Conservation (phyloP, 2,888 invertebrate species). For the Cheilosia grossa region DNA sequence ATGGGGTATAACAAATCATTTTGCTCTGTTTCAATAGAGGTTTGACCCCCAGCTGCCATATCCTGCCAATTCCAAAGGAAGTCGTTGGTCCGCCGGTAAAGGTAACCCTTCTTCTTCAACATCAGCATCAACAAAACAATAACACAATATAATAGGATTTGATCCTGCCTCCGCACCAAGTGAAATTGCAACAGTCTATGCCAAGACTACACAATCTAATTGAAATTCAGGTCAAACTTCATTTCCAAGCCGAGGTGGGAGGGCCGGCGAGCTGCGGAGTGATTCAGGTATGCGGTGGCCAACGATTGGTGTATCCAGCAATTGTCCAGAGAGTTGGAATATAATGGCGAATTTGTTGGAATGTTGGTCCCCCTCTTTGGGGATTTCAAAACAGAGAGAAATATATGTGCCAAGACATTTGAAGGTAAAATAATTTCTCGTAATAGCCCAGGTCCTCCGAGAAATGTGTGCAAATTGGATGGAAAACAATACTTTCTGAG, state of each 20-base stretch:
- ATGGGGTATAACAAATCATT: conserved; percentile 21
- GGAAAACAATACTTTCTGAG: not conserved
- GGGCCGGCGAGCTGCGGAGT: too few relatives aligned
- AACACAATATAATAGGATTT: conserved; percentile 11
- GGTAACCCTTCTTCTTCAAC: conserved; percentile 2
- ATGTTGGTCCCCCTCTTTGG: not conserved
- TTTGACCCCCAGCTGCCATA: conserved; percentile 6
- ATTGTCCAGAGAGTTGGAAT: conserved; percentile 1
- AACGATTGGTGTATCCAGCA: not conserved
- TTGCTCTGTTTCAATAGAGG: conserved; percentile 6
- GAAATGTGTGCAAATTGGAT: conserved; percentile 22
- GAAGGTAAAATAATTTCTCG: conserved; percentile 16
- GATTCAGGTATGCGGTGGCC: not conserved
- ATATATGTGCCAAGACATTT: conserved; percentile 15
- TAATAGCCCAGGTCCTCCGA: conserved; percentile 3
- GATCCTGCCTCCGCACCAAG: conserved; percentile 1
- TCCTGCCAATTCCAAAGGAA: not conserved
- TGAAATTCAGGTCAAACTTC: conserved; percentile 29
- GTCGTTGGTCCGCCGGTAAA: too few relatives aligned
- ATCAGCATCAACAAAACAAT: not conserved
- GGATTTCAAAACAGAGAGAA: not conserved
- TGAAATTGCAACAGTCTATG: not conserved
- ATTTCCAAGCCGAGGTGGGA: not conserved
- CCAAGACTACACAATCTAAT: conserved; percentile 9
- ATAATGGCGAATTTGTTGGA: conserved; percentile 2